Evolutionary conservation across 2,113 vertebrate species (phyloP), one percentile per base, ranked within the genome.

Genomic region (Cyprinodon tularosa): DNA sequence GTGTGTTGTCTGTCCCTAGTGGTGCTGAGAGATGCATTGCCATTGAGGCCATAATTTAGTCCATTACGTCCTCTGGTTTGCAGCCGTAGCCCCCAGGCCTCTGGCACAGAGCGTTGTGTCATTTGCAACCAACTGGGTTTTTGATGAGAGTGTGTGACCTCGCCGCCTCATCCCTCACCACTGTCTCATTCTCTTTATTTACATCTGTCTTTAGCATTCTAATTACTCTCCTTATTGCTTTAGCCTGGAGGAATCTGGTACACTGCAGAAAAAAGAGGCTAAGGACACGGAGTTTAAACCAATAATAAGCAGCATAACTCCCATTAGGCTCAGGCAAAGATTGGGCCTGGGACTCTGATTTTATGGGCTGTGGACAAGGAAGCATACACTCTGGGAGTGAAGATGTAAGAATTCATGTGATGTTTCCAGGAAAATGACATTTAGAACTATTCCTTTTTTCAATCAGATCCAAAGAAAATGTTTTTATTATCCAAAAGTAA

Each of bases 201-300:
- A 98, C 97, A 97, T 97, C 96, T 97, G 95, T 97, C 97, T 97
- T 99, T 98, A 97, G 97, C 96, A 98, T 96, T 96, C 96, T 98
- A 98, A 99, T 99, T 97, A 98, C 96, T 96, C 94, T 94, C 96
- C 96, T 98, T 98, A 99, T 98, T 98, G 96, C 97, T 98, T 98
- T 98, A 90, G 97, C 97, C 97, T 90, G 94, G 92, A 97, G 97
- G 96, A 96, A 96, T 95, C 95, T 94, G 93, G 93, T 89, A 67
- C 79, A 87, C 81, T 76, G 82, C 75, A 76, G 90, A 73, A 91
- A 93, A 86, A 72, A 63, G 60, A 29, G 92, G 92, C 95, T 94
- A 94, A 94, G 95, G 95, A 94, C 93, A 94, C 92, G 91, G 91
- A 92, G 89, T 88, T 91, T 94, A 95, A 95, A 95, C 94, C 94